Evolutionary conservation across 2,888 invertebrate genomes (phyloP).

Genomic region (Pycnomerus fuliginosus): DNA sequence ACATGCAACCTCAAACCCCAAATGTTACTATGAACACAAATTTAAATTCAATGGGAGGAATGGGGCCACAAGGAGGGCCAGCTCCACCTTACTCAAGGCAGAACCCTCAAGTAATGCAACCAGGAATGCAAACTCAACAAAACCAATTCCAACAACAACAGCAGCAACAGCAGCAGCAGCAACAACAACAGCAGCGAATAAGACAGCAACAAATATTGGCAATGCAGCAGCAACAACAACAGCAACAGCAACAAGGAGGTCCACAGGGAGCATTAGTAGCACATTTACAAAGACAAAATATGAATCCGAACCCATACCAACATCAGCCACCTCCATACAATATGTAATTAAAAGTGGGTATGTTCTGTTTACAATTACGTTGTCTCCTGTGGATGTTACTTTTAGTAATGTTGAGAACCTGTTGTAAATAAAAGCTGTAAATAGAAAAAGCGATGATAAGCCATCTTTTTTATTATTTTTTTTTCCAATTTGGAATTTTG

Average conservation of each 20-base stretch:
- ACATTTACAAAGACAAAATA: constrained; percentile 65
- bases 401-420: no score
- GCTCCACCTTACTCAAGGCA: constrained; percentile 77
- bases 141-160: constrained; percentile 62
- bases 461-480: no score
- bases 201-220: no score
- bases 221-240: constrained; percentile 51
- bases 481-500: no score
- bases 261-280: constrained; percentile 59
- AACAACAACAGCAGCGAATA: constrained; percentile 55
- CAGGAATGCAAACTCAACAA: constrained; percentile 52
- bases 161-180: constrained; percentile 69
- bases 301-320: constrained; percentile 56
- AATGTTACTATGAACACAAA: constrained; percentile 86
- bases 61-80: constrained; percentile 56
- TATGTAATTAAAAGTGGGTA: constrained; percentile 35
- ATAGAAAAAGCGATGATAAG: no score
- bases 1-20: constrained; percentile 73
- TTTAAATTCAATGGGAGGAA: constrained; percentile 70
- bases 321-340: constrained; percentile 61
- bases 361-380: no score
- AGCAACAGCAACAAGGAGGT: constrained; percentile 57
- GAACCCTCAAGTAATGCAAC: constrained; percentile 44
- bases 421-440: no score
- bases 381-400: no score